phyloP scores from a whole-genome alignment of 2,113 vertebrate genomes.

The Numida meleagris region DNA sequence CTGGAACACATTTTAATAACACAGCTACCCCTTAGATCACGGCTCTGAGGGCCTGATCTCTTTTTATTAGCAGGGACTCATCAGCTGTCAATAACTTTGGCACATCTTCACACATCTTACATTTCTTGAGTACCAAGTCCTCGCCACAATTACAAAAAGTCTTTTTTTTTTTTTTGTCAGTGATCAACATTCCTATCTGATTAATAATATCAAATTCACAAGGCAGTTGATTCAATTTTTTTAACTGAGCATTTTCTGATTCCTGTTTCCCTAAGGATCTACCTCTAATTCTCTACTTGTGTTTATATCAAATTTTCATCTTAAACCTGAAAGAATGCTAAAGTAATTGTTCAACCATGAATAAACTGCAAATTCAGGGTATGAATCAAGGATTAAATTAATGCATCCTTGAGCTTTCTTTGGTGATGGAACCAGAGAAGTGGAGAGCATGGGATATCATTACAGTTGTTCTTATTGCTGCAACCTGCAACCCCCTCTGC shows the following conservation, averaged over 20 bases:
- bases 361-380: neutral
- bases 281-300: neutral
- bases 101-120: neutral
- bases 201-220: neutral
- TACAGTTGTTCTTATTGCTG: neutral
- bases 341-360: neutral
- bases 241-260: neutral
- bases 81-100: neutral
- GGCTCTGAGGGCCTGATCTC: neutral
- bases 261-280: neutral
- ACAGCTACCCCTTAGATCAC: neutral
- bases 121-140: neutral
- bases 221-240: neutral
- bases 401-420: neutral
- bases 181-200: neutral
- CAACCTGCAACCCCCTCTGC: neutral
- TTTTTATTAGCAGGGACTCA: neutral
- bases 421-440: neutral
- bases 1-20: neutral
- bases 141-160: neutral
- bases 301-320: neutral
- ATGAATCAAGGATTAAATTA: neutral
- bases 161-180: neutral
- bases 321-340: neutral
- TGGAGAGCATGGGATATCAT: neutral